phyloP scores from a whole-genome alignment of 64 coral and sea anemone genomes.

The Cladopsammia gracilis region DNA sequence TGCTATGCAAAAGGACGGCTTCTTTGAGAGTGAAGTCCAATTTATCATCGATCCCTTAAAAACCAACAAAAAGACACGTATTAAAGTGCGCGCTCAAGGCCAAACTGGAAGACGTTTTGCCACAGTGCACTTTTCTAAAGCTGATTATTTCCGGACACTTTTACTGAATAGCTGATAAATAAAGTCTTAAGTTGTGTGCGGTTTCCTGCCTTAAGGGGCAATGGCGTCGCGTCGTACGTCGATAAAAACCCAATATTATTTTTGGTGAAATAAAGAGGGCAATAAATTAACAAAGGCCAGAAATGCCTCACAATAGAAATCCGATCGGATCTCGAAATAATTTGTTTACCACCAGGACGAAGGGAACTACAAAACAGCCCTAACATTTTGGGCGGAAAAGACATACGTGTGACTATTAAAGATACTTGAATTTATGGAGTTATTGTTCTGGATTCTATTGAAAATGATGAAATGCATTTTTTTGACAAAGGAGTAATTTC shows the following conservation, averaged over 20 bases:
- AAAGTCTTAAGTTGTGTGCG: neutral
- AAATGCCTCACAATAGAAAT: neutral
- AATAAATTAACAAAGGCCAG: neutral
- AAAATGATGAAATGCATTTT: too few relatives aligned
- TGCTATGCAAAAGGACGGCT: neutral
- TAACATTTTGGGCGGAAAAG: neutral
- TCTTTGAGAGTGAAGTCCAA: neutral
- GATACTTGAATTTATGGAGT: too few relatives aligned
- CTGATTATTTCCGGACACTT: neutral
- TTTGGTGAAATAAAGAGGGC: neutral
- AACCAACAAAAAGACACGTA: conserved; percentile 2
- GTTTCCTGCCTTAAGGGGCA: neutral
- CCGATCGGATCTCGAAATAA: neutral
- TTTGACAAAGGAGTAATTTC: too few relatives aligned
- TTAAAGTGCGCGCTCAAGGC: neutral
- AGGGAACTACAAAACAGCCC: neutral
- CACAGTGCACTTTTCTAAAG: neutral
- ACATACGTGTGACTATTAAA: neutral
- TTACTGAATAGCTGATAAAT: neutral
- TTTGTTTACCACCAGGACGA: neutral
- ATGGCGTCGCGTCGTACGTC: neutral
- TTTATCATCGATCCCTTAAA: conserved; percentile 3
- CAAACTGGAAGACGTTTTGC: neutral
- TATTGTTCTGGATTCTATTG: too few relatives aligned
- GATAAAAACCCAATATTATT: conserved; percentile 1